phyloP scores from a whole-genome alignment of 1,140 invertebrate genomes.

The Zaprionus inermis region DNA sequence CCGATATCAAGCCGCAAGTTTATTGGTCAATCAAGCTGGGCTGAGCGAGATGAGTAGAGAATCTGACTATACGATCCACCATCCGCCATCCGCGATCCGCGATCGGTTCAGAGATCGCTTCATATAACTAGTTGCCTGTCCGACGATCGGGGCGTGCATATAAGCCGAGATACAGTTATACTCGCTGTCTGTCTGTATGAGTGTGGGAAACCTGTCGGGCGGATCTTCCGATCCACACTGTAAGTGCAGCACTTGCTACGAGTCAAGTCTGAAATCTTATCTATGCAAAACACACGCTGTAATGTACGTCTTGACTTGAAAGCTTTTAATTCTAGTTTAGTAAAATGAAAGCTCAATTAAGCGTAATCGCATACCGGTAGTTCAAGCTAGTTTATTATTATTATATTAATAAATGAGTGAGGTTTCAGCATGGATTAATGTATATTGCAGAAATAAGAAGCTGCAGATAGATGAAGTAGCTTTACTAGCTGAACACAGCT shows the following conservation, averaged over 20 bases:
- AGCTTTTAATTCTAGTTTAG: slow-evolving; percentile 10
- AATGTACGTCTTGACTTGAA: not conserved
- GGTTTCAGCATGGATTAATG: not conserved
- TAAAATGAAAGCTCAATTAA: slow-evolving; percentile 5
- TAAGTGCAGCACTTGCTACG: not conserved
- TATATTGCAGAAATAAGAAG: not conserved
- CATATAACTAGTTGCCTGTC: slow-evolving; percentile 49
- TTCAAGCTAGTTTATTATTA: not conserved
- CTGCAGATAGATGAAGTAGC: not conserved
- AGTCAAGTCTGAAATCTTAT: not conserved
- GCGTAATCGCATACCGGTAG: not conserved
- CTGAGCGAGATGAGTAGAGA: slow-evolving; percentile 36
- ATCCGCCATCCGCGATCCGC: slow-evolving; percentile 1
- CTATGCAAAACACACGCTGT: not conserved
- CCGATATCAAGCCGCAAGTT: slow-evolving; percentile 80
- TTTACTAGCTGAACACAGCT: no score
- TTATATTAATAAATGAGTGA: not conserved
- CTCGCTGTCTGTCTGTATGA: not conserved
- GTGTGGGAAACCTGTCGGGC: slow-evolving; percentile 1
- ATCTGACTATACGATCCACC: not conserved
- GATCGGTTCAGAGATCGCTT: slow-evolving; percentile 31
- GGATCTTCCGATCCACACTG: not conserved
- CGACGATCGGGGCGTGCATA: slow-evolving; percentile 36
- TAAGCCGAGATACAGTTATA: slow-evolving; percentile 25
- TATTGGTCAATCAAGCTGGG: slow-evolving; percentile 74